phyloP scores from a whole-genome alignment of 2,113 vertebrate genomes.

The Piaya cayana region DNA sequence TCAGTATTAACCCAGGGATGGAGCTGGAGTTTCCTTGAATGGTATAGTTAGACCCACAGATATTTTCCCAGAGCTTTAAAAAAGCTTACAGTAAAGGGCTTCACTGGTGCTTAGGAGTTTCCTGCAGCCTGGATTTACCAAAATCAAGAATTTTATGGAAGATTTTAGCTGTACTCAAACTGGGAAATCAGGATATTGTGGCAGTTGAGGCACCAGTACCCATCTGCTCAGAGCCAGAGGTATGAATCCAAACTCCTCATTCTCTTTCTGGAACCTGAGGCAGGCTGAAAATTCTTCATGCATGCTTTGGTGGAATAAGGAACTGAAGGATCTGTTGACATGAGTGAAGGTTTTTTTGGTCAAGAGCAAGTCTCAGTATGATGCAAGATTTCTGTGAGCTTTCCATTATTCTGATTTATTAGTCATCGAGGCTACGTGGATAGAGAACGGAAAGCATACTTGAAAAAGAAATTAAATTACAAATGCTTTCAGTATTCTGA shows the following conservation, averaged over 20 bases:
- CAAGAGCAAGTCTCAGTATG: not conserved
- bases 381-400: conserved; percentile 18
- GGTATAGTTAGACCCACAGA: not conserved
- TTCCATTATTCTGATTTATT: conserved; percentile 46
- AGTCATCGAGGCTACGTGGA: not conserved
- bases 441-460: conserved; percentile 3
- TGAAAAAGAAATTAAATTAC: conserved; percentile 18
- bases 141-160: not conserved
- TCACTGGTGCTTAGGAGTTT: not conserved
- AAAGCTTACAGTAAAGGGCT: not conserved
- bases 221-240: not conserved
- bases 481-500: not conserved
- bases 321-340: not conserved
- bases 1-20: not conserved
- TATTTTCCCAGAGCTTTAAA: not conserved
- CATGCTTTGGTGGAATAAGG: not conserved
- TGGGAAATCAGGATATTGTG: not conserved
- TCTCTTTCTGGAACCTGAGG: not conserved
- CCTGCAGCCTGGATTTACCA: not conserved
- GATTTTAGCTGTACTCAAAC: not conserved
- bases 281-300: not conserved
- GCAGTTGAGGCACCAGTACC: not conserved
- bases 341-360: not conserved
- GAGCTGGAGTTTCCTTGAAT: not conserved
- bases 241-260: not conserved